These are phyloP conservation scores for Chrysemys picta DNA, from an alignment of 2,113 vertebrate species.

Conservation along the genomic window DNA sequence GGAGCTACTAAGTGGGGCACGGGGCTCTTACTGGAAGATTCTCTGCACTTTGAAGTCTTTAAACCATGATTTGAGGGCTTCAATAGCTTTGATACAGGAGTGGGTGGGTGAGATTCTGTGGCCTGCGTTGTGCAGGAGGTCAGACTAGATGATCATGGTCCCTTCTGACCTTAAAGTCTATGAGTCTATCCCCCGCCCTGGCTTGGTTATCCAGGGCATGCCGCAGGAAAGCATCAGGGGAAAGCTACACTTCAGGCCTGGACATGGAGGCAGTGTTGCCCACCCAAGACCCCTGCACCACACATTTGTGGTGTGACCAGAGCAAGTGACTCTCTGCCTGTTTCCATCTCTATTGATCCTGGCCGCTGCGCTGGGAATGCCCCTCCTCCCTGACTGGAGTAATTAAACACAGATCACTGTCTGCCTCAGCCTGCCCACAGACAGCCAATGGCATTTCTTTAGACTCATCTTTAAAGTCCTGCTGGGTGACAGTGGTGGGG, in stretches of 20 bases:
- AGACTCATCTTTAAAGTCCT: neutral
- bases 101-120: no score
- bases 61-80: no score
- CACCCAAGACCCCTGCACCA: neutral
- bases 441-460: accelerated
- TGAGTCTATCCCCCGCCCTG: no score
- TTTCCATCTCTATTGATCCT: accelerated
- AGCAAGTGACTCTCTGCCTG: accelerated
- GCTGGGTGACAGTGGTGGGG: accelerated
- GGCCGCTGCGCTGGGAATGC: neutral
- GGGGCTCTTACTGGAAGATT: no score
- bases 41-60: no score
- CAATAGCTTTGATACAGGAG: no score
- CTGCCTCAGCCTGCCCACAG: neutral
- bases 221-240: neutral
- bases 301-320: no score
- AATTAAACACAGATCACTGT: neutral
- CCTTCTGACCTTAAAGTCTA: no score
- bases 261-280: neutral
- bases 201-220: accelerated
- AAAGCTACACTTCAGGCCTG: no score
- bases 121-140: no score
- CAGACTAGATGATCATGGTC: no score
- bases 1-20: neutral
- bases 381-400: accelerated